Base-by-base conservation (phyloP, 1,140 invertebrate species). In the Zaprionus ornatus region DNA sequence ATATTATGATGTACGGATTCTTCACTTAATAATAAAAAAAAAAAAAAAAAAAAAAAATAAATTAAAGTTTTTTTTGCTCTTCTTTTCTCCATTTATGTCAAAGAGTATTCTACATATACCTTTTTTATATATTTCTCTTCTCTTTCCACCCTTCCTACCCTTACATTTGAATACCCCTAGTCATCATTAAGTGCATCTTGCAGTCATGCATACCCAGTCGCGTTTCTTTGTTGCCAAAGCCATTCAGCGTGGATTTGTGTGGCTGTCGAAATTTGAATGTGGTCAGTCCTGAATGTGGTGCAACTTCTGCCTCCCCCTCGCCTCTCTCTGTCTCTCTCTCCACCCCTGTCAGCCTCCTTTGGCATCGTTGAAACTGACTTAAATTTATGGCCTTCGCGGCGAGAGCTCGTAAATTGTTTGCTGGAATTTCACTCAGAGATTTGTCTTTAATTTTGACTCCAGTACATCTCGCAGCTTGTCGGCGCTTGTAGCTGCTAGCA, bases 351-450 rank as follows among this genome's bases (percentile, higher is more conserved):
- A 19, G 45, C 19, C 19, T 19, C 45, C 12, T 13, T 21, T 12
- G 0, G n/a, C 45, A 10, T 13, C 19, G 3, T 19, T 23, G 45
- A 23, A 19, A 23, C 45, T 50, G 71, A 42, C 83, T 82, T 82
- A 79, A 88, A 84, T 84, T 84, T 88, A 87, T 88, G 77, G 67
- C 80, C 74, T 65, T 69, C 79, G 67, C 60, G 82, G 76, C 72
- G 65, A 76, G 83, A 63, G 76, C 67, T 78, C 75, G 79, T 86
- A 86, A 86, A 86, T 86, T 86, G 82, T 79, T 86, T 86, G 79
- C 67, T 81, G 74, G 68, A 77, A 69, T 85, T 80, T 62, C 13
- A 68, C 61, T 77, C 67, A 72, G 77, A 77, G 67, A 57, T 77
- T 71, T 70, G 65, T 74, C 74, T 84, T 83, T 73, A 61, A 61